Base-by-base conservation (phyloP, 2,888 invertebrate genomes). In the Stegana nigrithorax region DNA sequence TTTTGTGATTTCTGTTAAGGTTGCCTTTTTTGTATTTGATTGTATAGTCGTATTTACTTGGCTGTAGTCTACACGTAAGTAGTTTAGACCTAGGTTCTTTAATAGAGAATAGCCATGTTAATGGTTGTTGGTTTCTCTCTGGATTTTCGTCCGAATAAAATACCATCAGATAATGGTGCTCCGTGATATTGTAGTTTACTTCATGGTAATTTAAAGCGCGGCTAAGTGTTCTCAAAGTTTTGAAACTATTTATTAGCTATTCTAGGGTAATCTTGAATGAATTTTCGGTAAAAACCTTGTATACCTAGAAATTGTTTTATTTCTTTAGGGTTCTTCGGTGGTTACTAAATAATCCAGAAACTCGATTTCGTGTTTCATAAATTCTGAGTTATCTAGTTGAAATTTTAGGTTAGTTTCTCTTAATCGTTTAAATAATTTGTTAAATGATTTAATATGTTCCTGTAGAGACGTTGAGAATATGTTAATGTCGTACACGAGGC, bases 261-360 rank as follows among this genome's bases (percentile, higher is more conserved):
- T 14, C 17, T 17, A 8, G 36, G 12, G 14, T 36, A 36, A 10
- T 6, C 36, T 8, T 6, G 1, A 65, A 56, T 14, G 65, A 65
- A 23, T 61, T 67, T 19, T n/a, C 60, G 56, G 19, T 69, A 67
- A 50, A 65, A 71, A n/a, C 65, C 68, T 8, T 66, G 57, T 21
- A 67, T 47, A 5, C 67, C 66, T 36, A 72, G 44, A 27, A 70
- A 70, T 26, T 56, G 60, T 59, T 68, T 67, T 7, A 72, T 63
- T 45, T 66, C 53, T 10, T 36, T 8, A 29, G 23, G 19, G 4
- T 53, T 65, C 32, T 55, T 67, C 0, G 69, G 67, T 29, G 10
- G 6, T 29, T 64, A 10, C 60, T 36, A 8, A 61, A 60, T 5
- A 66, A 3, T 62, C 67, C n/a, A 70, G 8, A 51, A 65, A 66